Base-by-base conservation (phyloP, 1,140 invertebrate genomes). In the Cotesia typhae region DNA sequence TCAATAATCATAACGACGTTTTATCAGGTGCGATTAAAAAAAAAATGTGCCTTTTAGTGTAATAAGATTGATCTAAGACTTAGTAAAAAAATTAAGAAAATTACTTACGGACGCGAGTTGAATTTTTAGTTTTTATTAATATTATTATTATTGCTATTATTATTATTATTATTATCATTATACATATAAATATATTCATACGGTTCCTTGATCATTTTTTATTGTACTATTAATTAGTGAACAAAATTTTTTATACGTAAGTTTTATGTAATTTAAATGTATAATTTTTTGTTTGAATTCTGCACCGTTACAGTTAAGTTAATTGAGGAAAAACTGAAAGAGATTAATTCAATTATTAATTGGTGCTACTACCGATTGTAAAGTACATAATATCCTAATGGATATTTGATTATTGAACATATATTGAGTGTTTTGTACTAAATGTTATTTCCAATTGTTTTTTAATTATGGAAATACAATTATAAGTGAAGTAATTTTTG, bases 11-110 rank as follows among this genome's bases (percentile, higher is more conserved):
- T 81, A 75, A 73, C 38, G 52, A 83, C 81, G 80, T 80, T 84
- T 81, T 84, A 79, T 80, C 81, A 81, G 82, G 82, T 85, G 85
- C 84, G 84, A 78, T 47, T 47, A 9, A 47, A 47, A 47, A 28
- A 86, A 85, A 85, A 85, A 84, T 85, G 85, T 87, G 85, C 85
- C 85, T 87, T 87, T 84, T 87, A 86, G 85, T 84, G 78, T 78
- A 79, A 80, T 87, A 86, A 87, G 84, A 77, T 83, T 82, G 76
- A 80, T 83, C 81, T 84, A 80, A 83, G 78, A 79, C 80, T 81
- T 85, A 85, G 80, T 75, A 71, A 77, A 60, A 36, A 71, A 47
- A 47, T 67, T 73, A 73, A 75, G 74, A 38, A 73, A 47, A 47
- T 76, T 70, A 65, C n/a, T 59, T 66, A 67, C 20, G 55, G 59